Evolutionary conservation across 1,140 invertebrate genomes (phyloP).

Genomic region (Drosophila trapezifrons): DNA sequence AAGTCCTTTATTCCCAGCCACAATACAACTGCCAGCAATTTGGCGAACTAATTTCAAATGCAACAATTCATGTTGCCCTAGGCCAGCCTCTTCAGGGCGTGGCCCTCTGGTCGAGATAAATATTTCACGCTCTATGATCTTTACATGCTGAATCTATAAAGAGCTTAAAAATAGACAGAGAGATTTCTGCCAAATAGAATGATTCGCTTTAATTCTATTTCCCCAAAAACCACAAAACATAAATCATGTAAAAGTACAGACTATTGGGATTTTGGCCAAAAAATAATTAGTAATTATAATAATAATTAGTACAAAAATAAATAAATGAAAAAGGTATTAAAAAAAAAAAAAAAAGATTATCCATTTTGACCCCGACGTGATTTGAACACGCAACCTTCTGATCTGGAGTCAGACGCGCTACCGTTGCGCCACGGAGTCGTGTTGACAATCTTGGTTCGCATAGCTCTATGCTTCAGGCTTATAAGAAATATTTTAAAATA

Average conservation of each 20-base stretch:
- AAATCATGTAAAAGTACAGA: neutral
- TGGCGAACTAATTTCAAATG: conserved; percentile 32
- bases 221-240: neutral
- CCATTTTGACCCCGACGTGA: conserved; percentile 94
- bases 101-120: conserved; percentile 8
- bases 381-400: conserved; percentile 99
- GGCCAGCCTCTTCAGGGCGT: conserved; percentile 9
- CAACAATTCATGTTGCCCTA: conserved; percentile 10
- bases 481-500: neutral
- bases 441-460: neutral
- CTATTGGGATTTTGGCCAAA: too few species aligned
- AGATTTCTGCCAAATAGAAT: conserved; percentile 1
- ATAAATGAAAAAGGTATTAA: too few species aligned
- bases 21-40: conserved; percentile 25
- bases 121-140: conserved; percentile 40
- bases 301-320: too few species aligned
- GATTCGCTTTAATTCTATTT: neutral
- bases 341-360: neutral
- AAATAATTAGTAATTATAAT: too few species aligned
- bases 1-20: conserved; percentile 19
- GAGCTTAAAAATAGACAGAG: neutral
- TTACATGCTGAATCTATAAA: neutral
- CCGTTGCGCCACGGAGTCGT: conserved; percentile 97
- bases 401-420: conserved; percentile 99
- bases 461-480: neutral